Conservation (phyloP, 2,888 invertebrate genomes). For the Cybosia mesomella region DNA sequence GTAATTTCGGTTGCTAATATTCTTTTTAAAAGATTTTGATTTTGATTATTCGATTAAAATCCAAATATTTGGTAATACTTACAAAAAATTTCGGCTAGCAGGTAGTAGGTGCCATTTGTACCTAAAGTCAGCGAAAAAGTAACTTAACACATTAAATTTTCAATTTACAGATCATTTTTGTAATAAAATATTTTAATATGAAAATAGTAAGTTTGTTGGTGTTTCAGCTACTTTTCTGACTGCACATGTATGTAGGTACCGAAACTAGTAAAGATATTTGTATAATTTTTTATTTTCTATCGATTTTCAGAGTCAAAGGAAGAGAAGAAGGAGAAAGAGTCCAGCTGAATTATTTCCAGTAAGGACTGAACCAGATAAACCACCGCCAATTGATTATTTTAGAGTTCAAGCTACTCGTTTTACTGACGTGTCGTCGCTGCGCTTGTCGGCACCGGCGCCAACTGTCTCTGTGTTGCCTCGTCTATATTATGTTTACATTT, state of each 20-base stretch:
- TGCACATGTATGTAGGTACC: neutral
- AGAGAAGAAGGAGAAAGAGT: slow-evolving; percentile 90
- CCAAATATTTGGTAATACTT: too few species aligned
- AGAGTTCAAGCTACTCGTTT: slow-evolving; percentile 71
- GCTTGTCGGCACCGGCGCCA: slow-evolving; percentile 52
- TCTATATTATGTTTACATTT: slow-evolving; percentile 63
- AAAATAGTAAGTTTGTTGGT: neutral
- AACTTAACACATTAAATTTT: too few species aligned
- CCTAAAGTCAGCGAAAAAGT: too few species aligned
- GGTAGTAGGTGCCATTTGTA: too few species aligned
- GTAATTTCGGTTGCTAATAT: too few species aligned
- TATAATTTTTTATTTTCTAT: slow-evolving; percentile 9
- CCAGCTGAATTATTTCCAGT: slow-evolving; percentile 88
- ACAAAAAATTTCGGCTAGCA: too few species aligned
- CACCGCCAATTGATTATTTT: slow-evolving; percentile 86
- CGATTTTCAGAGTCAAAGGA: slow-evolving; percentile 89
- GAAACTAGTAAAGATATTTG: neutral
- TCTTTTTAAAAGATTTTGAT: too few species aligned
- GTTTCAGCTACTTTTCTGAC: neutral
- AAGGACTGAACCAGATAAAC: slow-evolving; percentile 83
- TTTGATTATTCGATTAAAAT: too few species aligned
- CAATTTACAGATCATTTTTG: neutral
- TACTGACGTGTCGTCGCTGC: slow-evolving; percentile 53
- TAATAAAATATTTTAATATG: neutral
- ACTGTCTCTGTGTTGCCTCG: slow-evolving; percentile 73